Evolutionary conservation across 2,797 vertebrate genomes (phyloP), one percentile per base, ranked within the genome.

Genomic region (Poecilia picta): DNA sequence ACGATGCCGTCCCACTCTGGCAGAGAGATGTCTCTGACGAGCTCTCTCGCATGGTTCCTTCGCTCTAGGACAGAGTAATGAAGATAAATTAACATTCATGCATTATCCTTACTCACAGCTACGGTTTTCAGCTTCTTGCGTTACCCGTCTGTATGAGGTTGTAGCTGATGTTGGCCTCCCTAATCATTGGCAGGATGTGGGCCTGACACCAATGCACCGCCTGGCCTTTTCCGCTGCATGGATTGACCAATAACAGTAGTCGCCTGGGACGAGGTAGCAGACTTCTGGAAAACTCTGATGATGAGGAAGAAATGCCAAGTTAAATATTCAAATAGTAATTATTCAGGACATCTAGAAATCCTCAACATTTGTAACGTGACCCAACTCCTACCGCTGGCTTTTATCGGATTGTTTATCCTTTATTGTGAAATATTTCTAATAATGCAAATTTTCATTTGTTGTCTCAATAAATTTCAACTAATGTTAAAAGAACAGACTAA

Each of bases 141-240:
- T 83, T 91, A 98, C 98, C 97, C 87, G 98, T 98, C 92, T 97
- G 97, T 87, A 98, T 97, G 83, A 98, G 96, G 95, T 98, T 98
- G 92, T 97, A 98, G 93, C 96, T 97, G 90, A 99, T 96, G 84
- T 97, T 97, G 1, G 98, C 97, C 89, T 99, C 97, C 2, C 96
- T 92, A 81, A 98, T 96, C 96, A 98, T 97, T 55, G 97, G 98
- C 80, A 98, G 93, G 87, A 99, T 97, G 74, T 97, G 95, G 71
- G 93, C 96, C 88, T 97, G 97, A 92, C 97, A 98, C 96, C 96
- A 97, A 74, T 97, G 96, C 95, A 98, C 96, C 7, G 97, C 97
- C 72, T 96, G 95, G 78, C 97, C 97, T 78, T 96, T 95, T 81
- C 98, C 98, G 80, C 97, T 98, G 77, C 94, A 97, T 0, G 98